Evolutionary conservation across 2,797 vertebrate species (phyloP), one percentile per base, ranked within the genome.

Genomic region (Mus minutoides): DNA sequence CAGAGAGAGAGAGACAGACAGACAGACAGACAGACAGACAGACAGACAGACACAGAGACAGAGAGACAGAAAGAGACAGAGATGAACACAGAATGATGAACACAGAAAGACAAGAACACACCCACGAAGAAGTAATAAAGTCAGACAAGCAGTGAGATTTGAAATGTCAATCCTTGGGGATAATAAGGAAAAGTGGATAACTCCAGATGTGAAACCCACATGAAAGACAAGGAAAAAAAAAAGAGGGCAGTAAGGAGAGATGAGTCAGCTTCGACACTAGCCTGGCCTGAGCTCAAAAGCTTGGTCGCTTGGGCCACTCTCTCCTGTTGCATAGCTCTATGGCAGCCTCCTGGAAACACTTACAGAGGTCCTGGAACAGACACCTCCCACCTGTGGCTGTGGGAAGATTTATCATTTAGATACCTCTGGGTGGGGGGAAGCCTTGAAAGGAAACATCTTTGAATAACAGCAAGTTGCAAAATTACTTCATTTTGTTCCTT

Each of bases 391-490:
- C 97, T 97, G 96, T 73, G 92, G 93, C 86, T 95, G 95, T 90
- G 73, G 85, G 91, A 94, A 96, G 96, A 94, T 97, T 96, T 96
- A 96, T 97, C 95, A 94, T 94, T 92, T 87, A 97, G 94, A 97
- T 95, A 90, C 64, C 91, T 88, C 90, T 88, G 78, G n/a, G 52
- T 84, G 31, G 13, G 80, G 88, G 83, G 87, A 87, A 43, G 67
- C 43, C 84, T 96, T 92, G 79, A 88, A 97, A 96, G 58, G 90
- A 97, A 97, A 92, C 90, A 96, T 97, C 94, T 87, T 52, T 94
- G 95, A 92, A 86, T 94, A 97, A 92, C 90, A 92, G 93, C 88
- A 95, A 94, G 77, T 86, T 96, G 79, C 83, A 97, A 96, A 96
- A 84, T 96, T 88, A 94, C 96, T 93, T 90, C 93, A 89, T 78